These are phyloP conservation scores for Heliopora coerulea DNA, from an alignment of 92 coral and sea anemone genomes.

Conservation along the genomic window DNA sequence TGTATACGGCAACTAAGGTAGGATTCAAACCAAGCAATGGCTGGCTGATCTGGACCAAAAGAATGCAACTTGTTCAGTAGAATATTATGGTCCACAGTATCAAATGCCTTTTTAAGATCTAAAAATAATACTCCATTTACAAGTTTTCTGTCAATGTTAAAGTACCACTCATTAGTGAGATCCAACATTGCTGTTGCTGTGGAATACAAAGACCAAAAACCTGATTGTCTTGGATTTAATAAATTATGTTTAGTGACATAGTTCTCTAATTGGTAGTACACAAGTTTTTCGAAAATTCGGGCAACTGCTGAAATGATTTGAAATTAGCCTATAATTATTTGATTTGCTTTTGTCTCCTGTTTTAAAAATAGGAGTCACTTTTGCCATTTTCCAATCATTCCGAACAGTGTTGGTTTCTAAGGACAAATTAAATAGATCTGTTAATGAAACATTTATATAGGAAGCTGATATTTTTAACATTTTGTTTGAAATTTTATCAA, in stretches of 20 bases:
- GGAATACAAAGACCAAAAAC: slow-evolving; percentile 42
- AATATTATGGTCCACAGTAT: slow-evolving; percentile 36
- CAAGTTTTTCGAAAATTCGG: slow-evolving; percentile 44
- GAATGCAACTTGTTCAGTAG: slow-evolving; percentile 17
- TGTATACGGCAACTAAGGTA: slow-evolving; percentile 31
- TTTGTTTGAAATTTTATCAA: slow-evolving; percentile 32
- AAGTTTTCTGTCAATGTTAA: slow-evolving; percentile 18
- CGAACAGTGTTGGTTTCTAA: slow-evolving; percentile 20
- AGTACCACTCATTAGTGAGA: slow-evolving; percentile 22
- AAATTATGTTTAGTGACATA: slow-evolving; percentile 26
- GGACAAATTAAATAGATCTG: slow-evolving; percentile 16
- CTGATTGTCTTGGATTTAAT: slow-evolving; percentile 39
- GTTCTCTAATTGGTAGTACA: slow-evolving; percentile 40
- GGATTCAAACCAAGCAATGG: slow-evolving; percentile 31
- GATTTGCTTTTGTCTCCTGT: background rate
- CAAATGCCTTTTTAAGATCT: slow-evolving; percentile 43
- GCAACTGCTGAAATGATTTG: background rate
- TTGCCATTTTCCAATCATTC: slow-evolving; percentile 26
- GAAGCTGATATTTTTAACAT: slow-evolving; percentile 13
- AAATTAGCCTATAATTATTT: background rate
- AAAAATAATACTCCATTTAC: slow-evolving; percentile 30
- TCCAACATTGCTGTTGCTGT: slow-evolving; percentile 37
- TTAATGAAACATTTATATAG: slow-evolving; percentile 7
- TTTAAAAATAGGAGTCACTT: slow-evolving; percentile 41
- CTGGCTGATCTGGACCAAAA: slow-evolving; percentile 6